phyloP scores from a whole-genome alignment of 2,113 vertebrate species.

The Solea senegalensis region DNA sequence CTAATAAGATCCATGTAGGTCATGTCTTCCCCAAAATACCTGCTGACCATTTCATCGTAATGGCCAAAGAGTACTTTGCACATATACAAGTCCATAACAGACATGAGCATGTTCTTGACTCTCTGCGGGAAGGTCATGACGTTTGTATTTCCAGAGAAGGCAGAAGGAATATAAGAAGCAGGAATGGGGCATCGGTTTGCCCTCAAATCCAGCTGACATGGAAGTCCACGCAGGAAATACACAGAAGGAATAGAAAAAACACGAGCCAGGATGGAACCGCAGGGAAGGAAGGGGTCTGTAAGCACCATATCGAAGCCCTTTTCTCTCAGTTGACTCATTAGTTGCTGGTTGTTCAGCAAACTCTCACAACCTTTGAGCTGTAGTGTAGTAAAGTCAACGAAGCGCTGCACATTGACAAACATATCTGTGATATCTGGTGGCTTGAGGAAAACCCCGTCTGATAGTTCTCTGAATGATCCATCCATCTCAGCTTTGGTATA shows the following conservation, averaged over 20 bases:
- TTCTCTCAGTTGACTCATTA: conserved; percentile 76
- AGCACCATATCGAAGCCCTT: conserved; percentile 83
- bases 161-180: conserved; percentile 80
- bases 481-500: conserved; percentile 69
- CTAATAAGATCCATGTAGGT: conserved; percentile 78
- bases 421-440: conserved; percentile 16
- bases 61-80: conserved; percentile 59
- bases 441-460: conserved; percentile 32
- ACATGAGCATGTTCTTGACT: conserved; percentile 79
- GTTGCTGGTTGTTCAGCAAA: conserved; percentile 74
- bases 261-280: conserved; percentile 83
- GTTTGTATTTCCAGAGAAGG: conserved; percentile 58
- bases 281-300: conserved; percentile 85
- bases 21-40: conserved; percentile 73
- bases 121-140: conserved; percentile 84
- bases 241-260: conserved; percentile 83
- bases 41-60: conserved; percentile 72
- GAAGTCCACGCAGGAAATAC: conserved; percentile 83
- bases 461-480: background rate
- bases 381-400: conserved; percentile 61
- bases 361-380: conserved; percentile 67
- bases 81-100: conserved; percentile 3
- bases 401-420: conserved; percentile 26
- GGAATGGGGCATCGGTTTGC: conserved; percentile 83
- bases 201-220: conserved; percentile 77